Evolutionary conservation across 2,888 invertebrate species (phyloP).

Genomic region (Athetis lepigone): DNA sequence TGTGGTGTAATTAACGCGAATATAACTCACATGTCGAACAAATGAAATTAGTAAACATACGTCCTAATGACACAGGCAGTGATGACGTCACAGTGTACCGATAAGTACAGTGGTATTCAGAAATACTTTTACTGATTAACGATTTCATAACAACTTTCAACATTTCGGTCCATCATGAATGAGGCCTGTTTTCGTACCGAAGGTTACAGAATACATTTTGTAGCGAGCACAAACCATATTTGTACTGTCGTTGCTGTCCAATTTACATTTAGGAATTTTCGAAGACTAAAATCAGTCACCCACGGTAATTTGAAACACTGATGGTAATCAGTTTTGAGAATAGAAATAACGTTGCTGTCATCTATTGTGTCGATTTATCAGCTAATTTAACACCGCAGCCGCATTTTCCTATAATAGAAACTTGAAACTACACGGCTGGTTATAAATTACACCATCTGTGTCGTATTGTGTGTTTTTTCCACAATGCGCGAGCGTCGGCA

Average conservation of each 20-base stretch:
- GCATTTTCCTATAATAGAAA: conserved; percentile 54
- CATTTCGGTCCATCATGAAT: conserved; percentile 47
- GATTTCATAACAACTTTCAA: conserved; percentile 52
- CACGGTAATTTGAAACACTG: conserved; percentile 31
- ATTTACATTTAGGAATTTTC: conserved; percentile 55
- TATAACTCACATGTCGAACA: conserved; percentile 48
- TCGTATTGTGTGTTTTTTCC: conserved; percentile 58
- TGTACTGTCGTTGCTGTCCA: conserved; percentile 42
- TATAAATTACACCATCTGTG: conserved; percentile 65
- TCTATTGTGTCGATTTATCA: conserved; percentile 52
- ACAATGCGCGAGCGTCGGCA: conserved; percentile 41
- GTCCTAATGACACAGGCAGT: conserved; percentile 46
- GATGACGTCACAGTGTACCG: conserved; percentile 56
- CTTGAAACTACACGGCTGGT: conserved; percentile 53
- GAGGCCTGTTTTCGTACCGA: conserved; percentile 45
- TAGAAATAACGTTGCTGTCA: conserved; percentile 54
- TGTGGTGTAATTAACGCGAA: conserved; percentile 48
- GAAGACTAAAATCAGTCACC: conserved; percentile 54
- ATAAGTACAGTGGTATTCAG: conserved; percentile 59
- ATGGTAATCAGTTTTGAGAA: conserved; percentile 39
- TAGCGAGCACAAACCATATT: conserved; percentile 56
- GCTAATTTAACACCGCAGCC: conserved; percentile 53
- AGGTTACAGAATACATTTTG: conserved; percentile 37
- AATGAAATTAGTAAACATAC: conserved; percentile 58
- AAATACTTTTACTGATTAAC: conserved; percentile 54